Conservation (phyloP, 2,113 vertebrate genomes). For the Piliocolobus tephrosceles region DNA sequence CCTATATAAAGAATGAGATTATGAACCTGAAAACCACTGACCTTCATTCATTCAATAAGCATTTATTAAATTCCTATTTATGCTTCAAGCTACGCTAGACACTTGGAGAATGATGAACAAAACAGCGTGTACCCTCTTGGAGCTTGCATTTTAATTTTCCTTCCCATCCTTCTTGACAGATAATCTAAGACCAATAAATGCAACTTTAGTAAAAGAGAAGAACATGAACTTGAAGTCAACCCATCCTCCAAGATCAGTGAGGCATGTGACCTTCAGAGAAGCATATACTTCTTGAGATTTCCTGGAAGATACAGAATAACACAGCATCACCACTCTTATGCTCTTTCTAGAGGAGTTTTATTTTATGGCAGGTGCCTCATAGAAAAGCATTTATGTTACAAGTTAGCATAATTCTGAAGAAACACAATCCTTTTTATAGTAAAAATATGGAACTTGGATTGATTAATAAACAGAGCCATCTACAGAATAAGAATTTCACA, state of each 20-base stretch:
- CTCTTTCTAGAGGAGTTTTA: background rate
- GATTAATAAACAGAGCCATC: background rate
- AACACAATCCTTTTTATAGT: background rate
- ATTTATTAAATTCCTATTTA: slow-evolving; percentile 22
- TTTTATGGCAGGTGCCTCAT: background rate
- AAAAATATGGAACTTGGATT: background rate
- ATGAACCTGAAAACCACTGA: background rate
- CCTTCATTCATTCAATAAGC: background rate
- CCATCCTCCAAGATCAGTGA: background rate
- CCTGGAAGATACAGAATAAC: background rate
- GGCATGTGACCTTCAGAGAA: background rate
- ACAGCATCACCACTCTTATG: background rate
- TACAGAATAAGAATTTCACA: background rate
- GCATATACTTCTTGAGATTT: background rate
- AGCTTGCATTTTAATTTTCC: background rate
- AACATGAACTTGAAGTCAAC: background rate
- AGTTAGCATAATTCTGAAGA: background rate
- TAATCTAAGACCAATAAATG: background rate
- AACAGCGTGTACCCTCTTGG: background rate
- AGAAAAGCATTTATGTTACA: background rate
- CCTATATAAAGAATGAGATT: background rate
- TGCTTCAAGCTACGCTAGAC: background rate
- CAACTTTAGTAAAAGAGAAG: background rate
- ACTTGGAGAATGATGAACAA: background rate
- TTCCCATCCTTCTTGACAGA: background rate